These are phyloP conservation scores for Scophthalmus maximus DNA, from an alignment of 2,113 vertebrate genomes.

Conservation along the genomic window DNA sequence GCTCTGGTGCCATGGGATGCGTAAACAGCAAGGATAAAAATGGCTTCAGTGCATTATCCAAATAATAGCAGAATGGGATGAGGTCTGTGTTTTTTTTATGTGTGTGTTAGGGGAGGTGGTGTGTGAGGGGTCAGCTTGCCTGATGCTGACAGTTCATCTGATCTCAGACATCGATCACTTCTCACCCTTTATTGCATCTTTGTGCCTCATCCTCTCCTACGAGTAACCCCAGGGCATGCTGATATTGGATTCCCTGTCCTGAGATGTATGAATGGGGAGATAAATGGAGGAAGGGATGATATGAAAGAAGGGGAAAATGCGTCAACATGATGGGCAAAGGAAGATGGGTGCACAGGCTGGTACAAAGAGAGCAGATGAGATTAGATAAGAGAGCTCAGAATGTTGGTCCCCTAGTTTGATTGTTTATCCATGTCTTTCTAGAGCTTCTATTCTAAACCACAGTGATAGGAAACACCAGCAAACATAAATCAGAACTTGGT, in stretches of 20 bases:
- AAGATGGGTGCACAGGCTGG: slow-evolving; percentile 15
- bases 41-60: slow-evolving; percentile 1
- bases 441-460: neutral
- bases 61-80: neutral
- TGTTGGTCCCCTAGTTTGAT: neutral
- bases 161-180: slow-evolving; percentile 58
- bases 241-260: slow-evolving; percentile 52
- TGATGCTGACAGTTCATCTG: slow-evolving; percentile 22
- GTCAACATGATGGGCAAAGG: slow-evolving; percentile 27
- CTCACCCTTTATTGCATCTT: slow-evolving; percentile 48
- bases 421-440: neutral
- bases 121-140: slow-evolving; percentile 1
- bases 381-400: neutral
- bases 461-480: neutral
- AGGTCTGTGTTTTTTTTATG: neutral
- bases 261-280: slow-evolving; percentile 35
- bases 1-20: slow-evolving; percentile 27
- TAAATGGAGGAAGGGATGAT: slow-evolving; percentile 41
- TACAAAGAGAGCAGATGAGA: neutral
- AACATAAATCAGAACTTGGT: neutral
- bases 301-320: slow-evolving; percentile 28
- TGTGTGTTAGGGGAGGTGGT: slow-evolving; percentile 12
- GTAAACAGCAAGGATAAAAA: slow-evolving; percentile 22
- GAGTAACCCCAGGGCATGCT: slow-evolving; percentile 55
- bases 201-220: slow-evolving; percentile 33